phyloP scores from a whole-genome alignment of 2,888 invertebrate species.

The Choreutis nemorana region DNA sequence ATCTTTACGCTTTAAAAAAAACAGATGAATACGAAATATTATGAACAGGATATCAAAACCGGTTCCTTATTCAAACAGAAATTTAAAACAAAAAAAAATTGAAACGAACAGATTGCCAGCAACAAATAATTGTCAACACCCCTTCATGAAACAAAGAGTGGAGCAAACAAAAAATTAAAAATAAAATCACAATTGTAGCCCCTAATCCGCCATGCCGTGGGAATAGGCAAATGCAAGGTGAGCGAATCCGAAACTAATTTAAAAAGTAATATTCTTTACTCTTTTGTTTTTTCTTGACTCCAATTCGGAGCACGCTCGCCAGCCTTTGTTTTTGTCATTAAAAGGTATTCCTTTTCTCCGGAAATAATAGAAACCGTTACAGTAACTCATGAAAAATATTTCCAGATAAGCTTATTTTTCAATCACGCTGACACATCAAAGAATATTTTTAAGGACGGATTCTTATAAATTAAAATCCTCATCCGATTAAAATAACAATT shows the following conservation, averaged over 20 bases:
- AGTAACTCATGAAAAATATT: too few relatives aligned
- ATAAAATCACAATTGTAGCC: conserved; percentile 45
- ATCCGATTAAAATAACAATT: conserved; percentile 1
- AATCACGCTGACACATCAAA: conserved; percentile 7
- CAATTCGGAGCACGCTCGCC: conserved; percentile 17
- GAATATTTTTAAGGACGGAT: conserved; percentile 15
- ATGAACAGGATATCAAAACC: conserved; percentile 48
- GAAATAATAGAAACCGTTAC: too few relatives aligned
- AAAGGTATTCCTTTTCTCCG: too few relatives aligned
- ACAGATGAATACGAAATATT: conserved; percentile 47
- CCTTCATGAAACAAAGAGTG: conserved; percentile 59
- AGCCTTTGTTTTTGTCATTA: conserved; percentile 17
- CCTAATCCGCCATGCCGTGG: conserved; percentile 59
- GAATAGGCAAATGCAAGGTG: conserved; percentile 60
- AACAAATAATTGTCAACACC: conserved; percentile 67
- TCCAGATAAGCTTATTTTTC: too few relatives aligned
- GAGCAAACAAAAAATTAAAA: conserved; percentile 50
- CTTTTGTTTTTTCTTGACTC: conserved; percentile 28
- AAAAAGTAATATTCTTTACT: conserved; percentile 61
- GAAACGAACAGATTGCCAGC: conserved; percentile 47
- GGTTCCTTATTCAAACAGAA: conserved; percentile 51
- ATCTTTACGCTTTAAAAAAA: conserved; percentile 46
- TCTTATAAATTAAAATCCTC: not conserved
- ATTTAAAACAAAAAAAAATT: conserved; percentile 47
- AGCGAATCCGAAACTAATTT: conserved; percentile 63